phyloP scores from a whole-genome alignment of 2,113 vertebrate species.

The Hemibagrus wyckioides region DNA sequence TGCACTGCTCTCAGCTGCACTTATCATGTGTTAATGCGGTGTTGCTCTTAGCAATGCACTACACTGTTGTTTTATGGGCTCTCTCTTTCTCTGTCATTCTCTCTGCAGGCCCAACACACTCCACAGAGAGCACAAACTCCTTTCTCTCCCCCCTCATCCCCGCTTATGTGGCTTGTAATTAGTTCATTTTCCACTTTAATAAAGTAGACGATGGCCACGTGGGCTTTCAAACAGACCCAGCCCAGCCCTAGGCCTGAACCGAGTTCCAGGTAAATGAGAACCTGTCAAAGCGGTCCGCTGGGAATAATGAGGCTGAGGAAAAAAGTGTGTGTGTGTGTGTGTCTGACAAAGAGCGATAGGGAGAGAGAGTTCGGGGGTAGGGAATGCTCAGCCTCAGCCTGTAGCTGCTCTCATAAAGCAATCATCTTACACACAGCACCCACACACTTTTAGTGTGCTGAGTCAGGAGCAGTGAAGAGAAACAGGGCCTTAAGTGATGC shows the following conservation, averaged over 20 bases:
- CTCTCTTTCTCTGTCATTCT: constrained; percentile 5
- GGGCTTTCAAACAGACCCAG: constrained; percentile 40
- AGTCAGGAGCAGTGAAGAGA: constrained; percentile 69
- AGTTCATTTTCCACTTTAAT: constrained; percentile 62
- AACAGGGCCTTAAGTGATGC: constrained; percentile 67
- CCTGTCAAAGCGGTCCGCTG: constrained; percentile 36
- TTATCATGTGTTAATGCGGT: constrained; percentile 55
- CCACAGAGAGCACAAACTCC: constrained; percentile 25
- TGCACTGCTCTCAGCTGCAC: constrained; percentile 39
- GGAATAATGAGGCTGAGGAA: constrained; percentile 39
- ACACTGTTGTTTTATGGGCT: constrained; percentile 50
- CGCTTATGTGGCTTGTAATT: constrained; percentile 59
- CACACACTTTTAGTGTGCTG: constrained; percentile 57
- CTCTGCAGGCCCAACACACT: constrained; percentile 44
- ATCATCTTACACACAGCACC: constrained; percentile 62
- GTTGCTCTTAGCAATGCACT: constrained; percentile 48
- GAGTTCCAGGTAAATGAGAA: constrained; percentile 56
- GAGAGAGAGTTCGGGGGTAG: constrained; percentile 18
- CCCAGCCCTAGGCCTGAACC: constrained; percentile 47
- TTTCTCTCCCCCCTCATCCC: constrained; percentile 16
- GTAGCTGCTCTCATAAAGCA: constrained; percentile 62
- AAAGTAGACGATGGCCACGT: constrained; percentile 49
- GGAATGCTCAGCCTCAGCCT: constrained; percentile 18
- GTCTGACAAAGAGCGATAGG: neutral
- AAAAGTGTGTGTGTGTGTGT: constrained; percentile 5